phyloP scores from a whole-genome alignment of 2,113 vertebrate genomes.

The Manacus vitellinus region DNA sequence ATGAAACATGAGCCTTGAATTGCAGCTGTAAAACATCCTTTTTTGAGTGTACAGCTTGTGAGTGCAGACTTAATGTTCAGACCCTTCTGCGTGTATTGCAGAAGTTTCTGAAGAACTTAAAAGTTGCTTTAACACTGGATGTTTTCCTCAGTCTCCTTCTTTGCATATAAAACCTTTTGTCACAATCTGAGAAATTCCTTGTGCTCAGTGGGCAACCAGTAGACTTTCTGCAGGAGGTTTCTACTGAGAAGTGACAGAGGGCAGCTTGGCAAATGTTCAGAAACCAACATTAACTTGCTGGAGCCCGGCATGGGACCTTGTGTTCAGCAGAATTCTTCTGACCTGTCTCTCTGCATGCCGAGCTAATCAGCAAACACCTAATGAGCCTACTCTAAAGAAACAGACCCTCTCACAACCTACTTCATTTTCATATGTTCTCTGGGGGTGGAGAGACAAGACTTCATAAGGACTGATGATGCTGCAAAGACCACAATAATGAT shows the following conservation, averaged over 20 bases:
- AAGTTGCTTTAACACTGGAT: background rate
- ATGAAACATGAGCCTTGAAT: background rate
- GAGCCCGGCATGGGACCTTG: slow-evolving; percentile 92
- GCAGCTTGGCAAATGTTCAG: slow-evolving; percentile 90
- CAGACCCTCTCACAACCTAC: slow-evolving; percentile 85
- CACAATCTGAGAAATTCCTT: slow-evolving; percentile 82
- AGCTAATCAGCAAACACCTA: slow-evolving; percentile 98
- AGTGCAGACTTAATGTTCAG: background rate
- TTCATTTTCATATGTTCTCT: slow-evolving; percentile 87
- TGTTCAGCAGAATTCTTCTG: slow-evolving; percentile 98
- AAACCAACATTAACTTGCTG: slow-evolving; percentile 84
- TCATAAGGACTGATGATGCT: slow-evolving; percentile 99
- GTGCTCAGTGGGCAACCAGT: slow-evolving; percentile 77
- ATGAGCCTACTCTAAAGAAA: slow-evolving; percentile 93
- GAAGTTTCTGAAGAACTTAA: background rate
- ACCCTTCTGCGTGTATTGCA: background rate
- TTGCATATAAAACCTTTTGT: slow-evolving; percentile 57
- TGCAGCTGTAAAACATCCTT: background rate
- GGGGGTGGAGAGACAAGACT: slow-evolving; percentile 90
- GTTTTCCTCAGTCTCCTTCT: background rate
- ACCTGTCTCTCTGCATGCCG: slow-evolving; percentile 86
- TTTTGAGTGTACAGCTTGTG: background rate
- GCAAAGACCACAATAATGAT: slow-evolving; percentile 99
- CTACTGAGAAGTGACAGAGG: slow-evolving; percentile 84
- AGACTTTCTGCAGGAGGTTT: slow-evolving; percentile 78